These are phyloP conservation scores for Eleginops maclovinus DNA, from an alignment of 2,113 vertebrate species.

Conservation along the genomic window DNA sequence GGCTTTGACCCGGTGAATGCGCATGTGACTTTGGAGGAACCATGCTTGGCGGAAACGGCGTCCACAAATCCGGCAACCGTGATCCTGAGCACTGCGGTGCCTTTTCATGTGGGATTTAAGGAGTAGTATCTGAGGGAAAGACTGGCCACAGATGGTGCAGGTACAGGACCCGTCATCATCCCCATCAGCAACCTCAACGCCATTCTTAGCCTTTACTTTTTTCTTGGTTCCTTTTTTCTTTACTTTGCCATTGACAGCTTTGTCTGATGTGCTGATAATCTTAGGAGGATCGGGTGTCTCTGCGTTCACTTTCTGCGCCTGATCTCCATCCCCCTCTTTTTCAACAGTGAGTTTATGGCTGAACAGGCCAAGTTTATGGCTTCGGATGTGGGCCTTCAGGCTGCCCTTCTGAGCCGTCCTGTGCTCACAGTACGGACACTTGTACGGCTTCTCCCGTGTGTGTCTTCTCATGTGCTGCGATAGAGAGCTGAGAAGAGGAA, in stretches of 20 bases:
- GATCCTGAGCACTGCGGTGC: conserved; percentile 91
- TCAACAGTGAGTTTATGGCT: conserved; percentile 82
- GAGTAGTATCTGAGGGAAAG: conserved; percentile 93
- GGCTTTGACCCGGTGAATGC: conserved; percentile 91
- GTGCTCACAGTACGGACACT: conserved; percentile 97
- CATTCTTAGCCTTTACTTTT: conserved; percentile 59
- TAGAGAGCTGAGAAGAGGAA: conserved; percentile 96
- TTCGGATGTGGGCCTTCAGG: conserved; percentile 95
- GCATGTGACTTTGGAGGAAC: conserved; percentile 99
- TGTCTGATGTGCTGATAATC: conserved; percentile 85
- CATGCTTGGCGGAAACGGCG: conserved; percentile 96
- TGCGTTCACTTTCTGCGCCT: conserved; percentile 81
- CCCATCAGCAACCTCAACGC: conserved; percentile 66
- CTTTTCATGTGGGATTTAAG: conserved; percentile 97
- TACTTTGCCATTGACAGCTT: conserved; percentile 85
- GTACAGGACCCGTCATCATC: conserved; percentile 84
- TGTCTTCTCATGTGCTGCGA: conserved; percentile 98
- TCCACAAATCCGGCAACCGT: conserved; percentile 95
- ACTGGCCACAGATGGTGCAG: conserved; percentile 91
- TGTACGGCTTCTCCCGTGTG: conserved; percentile 96
- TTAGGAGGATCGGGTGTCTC: conserved; percentile 85
- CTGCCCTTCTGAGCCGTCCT: conserved; percentile 97
- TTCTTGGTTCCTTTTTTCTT: conserved; percentile 80
- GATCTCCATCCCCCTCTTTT: conserved; percentile 79
- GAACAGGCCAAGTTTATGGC: conserved; percentile 92